Evolutionary conservation across 1,140 invertebrate genomes (phyloP).

Genomic region (Ptiloglossa arizonensis): DNA sequence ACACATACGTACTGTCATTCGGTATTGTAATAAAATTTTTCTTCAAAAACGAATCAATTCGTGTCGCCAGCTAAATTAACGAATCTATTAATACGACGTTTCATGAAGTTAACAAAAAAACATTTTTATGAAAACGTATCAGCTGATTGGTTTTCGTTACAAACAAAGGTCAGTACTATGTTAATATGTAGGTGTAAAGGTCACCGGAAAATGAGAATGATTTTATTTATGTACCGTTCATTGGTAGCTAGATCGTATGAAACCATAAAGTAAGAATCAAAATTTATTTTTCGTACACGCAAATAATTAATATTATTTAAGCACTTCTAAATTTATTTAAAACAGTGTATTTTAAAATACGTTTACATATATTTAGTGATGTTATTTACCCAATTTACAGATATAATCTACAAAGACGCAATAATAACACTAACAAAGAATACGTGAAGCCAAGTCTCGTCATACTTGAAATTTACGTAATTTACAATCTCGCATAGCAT

Average conservation of each 20-base stretch:
- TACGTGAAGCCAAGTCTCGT: not conserved
- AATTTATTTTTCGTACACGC: not conserved
- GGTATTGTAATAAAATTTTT: slow-evolving; percentile 15
- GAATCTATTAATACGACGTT: not conserved
- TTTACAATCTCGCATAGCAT: not conserved
- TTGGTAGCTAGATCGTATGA: not conserved
- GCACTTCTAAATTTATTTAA: not conserved
- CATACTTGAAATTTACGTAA: not conserved
- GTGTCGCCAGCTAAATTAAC: slow-evolving; percentile 2
- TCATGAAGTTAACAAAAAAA: not conserved
- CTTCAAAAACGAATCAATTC: not conserved
- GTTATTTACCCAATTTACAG: not conserved
- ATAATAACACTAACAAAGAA: slow-evolving; percentile 8
- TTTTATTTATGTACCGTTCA: not conserved
- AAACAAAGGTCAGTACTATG: slow-evolving; percentile 26
- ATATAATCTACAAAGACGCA: not conserved
- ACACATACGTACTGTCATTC: slow-evolving; percentile 6
- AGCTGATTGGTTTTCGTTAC: slow-evolving; percentile 9
- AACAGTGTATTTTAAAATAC: not conserved
- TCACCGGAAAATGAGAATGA: not conserved
- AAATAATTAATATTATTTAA: not conserved
- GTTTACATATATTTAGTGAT: not conserved
- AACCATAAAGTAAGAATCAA: not conserved
- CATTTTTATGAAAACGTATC: slow-evolving; percentile 12
- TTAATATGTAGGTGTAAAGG: slow-evolving; percentile 41